Conservation (phyloP, 2,888 invertebrate species). For the Hirtodrosophila trivittata region DNA sequence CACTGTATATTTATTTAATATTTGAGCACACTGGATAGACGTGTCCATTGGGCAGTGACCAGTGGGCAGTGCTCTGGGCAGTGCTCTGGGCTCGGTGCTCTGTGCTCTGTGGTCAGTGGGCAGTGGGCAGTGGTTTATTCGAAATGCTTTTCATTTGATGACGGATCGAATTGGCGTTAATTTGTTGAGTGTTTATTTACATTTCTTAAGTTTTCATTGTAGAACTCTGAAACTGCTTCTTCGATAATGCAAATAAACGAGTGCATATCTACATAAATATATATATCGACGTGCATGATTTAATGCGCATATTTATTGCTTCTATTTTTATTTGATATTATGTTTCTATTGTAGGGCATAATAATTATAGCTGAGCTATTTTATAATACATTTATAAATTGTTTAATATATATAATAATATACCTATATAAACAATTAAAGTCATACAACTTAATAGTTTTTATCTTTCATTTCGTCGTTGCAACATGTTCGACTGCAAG, state of each 20-base stretch:
- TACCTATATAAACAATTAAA: too few relatives aligned
- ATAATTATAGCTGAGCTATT: too few relatives aligned
- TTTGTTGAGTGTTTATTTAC: conserved; percentile 49
- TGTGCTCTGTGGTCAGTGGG: background rate
- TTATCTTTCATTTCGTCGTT: too few relatives aligned
- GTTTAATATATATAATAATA: too few relatives aligned
- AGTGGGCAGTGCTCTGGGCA: background rate
- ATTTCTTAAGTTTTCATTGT: conserved; percentile 2
- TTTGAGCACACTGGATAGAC: conserved; percentile 40
- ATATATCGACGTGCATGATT: background rate
- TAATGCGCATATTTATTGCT: background rate
- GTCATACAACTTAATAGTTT: too few relatives aligned
- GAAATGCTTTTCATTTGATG: conserved; percentile 53
- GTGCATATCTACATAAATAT: conserved; percentile 12
- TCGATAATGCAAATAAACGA: background rate
- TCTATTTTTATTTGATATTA: too few relatives aligned
- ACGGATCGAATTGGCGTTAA: conserved; percentile 70
- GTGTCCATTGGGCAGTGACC: conserved; percentile 10
- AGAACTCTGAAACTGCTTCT: conserved; percentile 16
- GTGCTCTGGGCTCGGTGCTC: too few relatives aligned
- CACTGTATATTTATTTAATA: too few relatives aligned
- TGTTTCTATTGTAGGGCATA: too few relatives aligned
- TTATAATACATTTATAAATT: too few relatives aligned
- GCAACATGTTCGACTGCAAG: too few relatives aligned
- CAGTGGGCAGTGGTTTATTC: background rate